A percentile compares a stretch with the other conserved stretches of the same genome.
Evolutionary conservation across 2,113 vertebrate genomes (phyloP).

Genomic region (Empidonax traillii): DNA sequence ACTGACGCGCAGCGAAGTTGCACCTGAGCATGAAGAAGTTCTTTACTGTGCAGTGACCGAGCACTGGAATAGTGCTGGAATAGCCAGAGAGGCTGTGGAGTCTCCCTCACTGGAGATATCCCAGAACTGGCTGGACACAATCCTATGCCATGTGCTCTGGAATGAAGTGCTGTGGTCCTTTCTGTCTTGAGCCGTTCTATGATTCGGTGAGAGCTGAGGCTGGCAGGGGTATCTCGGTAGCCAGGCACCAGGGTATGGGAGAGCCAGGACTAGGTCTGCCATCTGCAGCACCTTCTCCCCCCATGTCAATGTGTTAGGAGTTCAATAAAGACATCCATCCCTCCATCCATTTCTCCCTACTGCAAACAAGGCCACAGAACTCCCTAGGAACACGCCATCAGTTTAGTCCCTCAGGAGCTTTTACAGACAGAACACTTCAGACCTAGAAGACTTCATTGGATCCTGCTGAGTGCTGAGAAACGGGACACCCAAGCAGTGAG

Average conservation of each 20-base stretch:
- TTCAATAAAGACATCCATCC: background rate
- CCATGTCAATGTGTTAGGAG: background rate
- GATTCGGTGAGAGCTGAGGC: background rate
- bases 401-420: background rate
- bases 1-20: background rate
- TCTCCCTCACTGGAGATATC: background rate
- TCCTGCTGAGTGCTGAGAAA: accelerated
- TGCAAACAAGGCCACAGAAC: background rate
- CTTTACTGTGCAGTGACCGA: background rate
- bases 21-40: background rate
- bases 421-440: accelerated
- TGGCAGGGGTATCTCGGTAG: background rate
- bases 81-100: background rate
- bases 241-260: background rate
- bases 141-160: background rate
- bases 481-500: accelerated
- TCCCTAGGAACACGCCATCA: accelerated
- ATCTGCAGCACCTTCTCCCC: background rate
- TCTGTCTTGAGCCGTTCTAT: background rate
- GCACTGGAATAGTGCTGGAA: background rate
- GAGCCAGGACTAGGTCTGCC: background rate
- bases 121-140: background rate
- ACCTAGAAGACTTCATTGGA: accelerated
- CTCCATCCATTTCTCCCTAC: background rate
- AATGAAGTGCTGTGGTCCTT: too few relatives aligned